A percentile compares a stretch with the other conserved stretches of the same genome.
Conservation (phyloP, 2,888 invertebrate species). For the Tachystola acroxantha region DNA sequence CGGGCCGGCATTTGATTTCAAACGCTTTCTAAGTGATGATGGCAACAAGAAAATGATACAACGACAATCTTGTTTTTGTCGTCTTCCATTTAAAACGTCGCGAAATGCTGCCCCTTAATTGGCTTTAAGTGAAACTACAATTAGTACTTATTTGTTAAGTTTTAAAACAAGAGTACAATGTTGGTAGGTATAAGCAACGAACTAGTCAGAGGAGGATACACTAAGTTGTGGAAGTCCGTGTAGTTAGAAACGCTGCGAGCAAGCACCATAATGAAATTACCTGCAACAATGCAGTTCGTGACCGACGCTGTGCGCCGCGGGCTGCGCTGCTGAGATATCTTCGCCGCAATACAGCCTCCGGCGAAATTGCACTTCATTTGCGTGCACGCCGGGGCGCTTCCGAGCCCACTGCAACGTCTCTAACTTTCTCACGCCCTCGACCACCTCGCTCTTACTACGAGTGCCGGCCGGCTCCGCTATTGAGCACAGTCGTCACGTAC, state of each 20-base stretch:
- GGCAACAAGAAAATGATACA: slow-evolving; percentile 5
- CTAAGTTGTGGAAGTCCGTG: slow-evolving; percentile 5
- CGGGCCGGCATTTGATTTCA: slow-evolving; percentile 15
- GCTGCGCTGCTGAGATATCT: slow-evolving; percentile 13
- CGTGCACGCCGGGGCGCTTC: slow-evolving; percentile 44
- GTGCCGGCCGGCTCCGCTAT: slow-evolving; percentile 22
- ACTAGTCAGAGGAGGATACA: not conserved
- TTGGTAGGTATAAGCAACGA: slow-evolving; percentile 18
- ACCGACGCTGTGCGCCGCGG: slow-evolving; percentile 25
- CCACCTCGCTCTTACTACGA: slow-evolving; percentile 18
- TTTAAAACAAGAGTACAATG: slow-evolving; percentile 7
- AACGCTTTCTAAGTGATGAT: slow-evolving; percentile 25
- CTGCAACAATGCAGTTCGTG: slow-evolving; percentile 57
- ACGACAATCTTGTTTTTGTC: slow-evolving; percentile 9
- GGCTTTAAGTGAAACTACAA: slow-evolving; percentile 25
- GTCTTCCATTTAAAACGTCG: slow-evolving; percentile 17
- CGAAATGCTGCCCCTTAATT: slow-evolving; percentile 12
- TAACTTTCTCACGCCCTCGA: slow-evolving; percentile 56
- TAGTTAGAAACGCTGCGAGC: slow-evolving; percentile 17
- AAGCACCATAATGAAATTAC: slow-evolving; percentile 54
- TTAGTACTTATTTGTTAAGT: slow-evolving; percentile 17
- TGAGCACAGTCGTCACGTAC: slow-evolving; percentile 25
- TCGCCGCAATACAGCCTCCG: slow-evolving; percentile 34
- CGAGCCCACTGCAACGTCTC: slow-evolving; percentile 25
- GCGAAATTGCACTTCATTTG: slow-evolving; percentile 68